Evolutionary conservation across 2,888 invertebrate genomes (phyloP), one percentile per base, ranked within the genome.

Genomic region (Drosophila ochracea): DNA sequence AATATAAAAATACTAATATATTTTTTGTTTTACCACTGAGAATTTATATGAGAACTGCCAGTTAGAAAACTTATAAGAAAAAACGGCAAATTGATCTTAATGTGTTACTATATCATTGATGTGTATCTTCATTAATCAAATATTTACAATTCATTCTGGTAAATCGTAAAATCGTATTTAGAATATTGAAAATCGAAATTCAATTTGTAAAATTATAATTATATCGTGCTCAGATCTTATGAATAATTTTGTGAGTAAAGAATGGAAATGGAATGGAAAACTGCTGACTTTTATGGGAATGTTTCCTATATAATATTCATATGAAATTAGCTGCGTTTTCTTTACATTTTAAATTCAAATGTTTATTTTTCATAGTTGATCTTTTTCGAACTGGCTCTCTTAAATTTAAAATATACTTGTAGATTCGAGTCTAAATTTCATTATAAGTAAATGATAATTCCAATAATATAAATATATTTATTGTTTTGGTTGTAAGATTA

Each of bases 21-120:
- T 11, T 2, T 28, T 28, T 28, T 28, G 28, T 28, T 28, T 33
- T 4, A 13, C 35, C 35, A 35, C 13, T 35, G 0, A 4, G 13
- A 0, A 0, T 13, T 35, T 35, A 13, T 35, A 35, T 43, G 6
- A 6, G 6, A 21, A 21, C 13, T 21, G 7, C 0, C 21, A 43
- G 43, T n/a, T n/a, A n/a, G n/a, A 39, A n/a, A n/a, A 1, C 4
- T 9, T 10, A 39, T n/a, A 5, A 0, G 39, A 35, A n/a, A 41
- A 41, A 21, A 2, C 7, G 1, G 13, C 0, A 47, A 7, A 4
- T 1, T 47, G 21, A 0, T 2, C 13, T 47, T 21, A 30, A 30
- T 30, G 30, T 30, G 0, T 30, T 30, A 30, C 1, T 30, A 25
- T 0, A 21, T 21, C 4, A 25, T 25, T 21, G 0, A 2, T 25